A percentile compares a stretch with the other conserved stretches of the same genome.
Conservation (phyloP, 2,797 vertebrate species). For the Phaenicophaeus curvirostris region DNA sequence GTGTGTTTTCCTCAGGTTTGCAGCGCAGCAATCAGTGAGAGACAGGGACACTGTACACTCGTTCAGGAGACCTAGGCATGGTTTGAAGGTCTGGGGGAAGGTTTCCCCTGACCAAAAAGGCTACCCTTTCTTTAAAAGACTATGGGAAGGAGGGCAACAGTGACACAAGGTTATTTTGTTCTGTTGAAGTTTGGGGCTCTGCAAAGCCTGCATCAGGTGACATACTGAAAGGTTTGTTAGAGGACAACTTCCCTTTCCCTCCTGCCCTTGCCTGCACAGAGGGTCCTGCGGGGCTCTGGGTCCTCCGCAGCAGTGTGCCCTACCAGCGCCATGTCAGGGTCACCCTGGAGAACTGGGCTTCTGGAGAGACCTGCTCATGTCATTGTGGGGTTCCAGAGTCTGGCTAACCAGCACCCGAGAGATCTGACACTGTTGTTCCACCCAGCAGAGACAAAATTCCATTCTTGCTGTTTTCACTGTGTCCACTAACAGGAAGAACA, state of each 20-base stretch:
- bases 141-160: background rate
- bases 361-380: background rate
- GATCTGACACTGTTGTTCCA: background rate
- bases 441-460: background rate
- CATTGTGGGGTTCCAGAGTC: background rate
- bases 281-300: background rate
- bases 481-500: background rate
- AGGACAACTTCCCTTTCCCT: background rate
- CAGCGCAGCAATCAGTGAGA: background rate
- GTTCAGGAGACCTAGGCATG: background rate
- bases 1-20: background rate
- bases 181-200: background rate
- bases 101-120: background rate
- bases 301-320: background rate
- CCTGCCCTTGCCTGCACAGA: rapidly evolving
- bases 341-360: background rate
- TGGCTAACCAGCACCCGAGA: background rate
- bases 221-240: background rate
- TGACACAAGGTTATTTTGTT: background rate
- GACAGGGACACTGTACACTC: background rate
- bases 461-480: background rate
- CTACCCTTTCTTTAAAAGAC: background rate
- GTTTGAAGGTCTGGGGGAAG: background rate
- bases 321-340: background rate
- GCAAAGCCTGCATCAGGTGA: background rate